Conservation (phyloP, 1,140 invertebrate genomes). For the Bombus terrestris region DNA sequence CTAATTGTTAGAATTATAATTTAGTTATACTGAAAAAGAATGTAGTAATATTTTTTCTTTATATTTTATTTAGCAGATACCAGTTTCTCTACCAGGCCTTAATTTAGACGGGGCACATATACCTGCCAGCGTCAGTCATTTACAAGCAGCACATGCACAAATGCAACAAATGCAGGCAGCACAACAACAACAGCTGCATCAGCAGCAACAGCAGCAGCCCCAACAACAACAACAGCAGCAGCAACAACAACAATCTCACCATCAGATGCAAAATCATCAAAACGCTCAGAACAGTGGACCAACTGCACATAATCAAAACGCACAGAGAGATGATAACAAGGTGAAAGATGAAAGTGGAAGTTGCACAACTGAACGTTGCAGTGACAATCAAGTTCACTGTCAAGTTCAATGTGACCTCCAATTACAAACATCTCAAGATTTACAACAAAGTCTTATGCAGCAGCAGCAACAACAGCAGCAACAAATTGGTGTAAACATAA, state of each 20-base stretch:
- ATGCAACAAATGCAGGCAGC: conserved; percentile 80
- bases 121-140: conserved; percentile 77
- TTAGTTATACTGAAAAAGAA: neutral
- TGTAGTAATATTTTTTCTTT: conserved; percentile 18
- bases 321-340: conserved; percentile 78
- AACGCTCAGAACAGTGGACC: conserved; percentile 75
- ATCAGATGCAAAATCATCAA: conserved; percentile 80
- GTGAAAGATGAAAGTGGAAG: conserved; percentile 79
- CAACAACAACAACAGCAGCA: conserved; percentile 72
- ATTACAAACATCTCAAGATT: conserved; percentile 79
- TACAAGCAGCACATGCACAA: conserved; percentile 81
- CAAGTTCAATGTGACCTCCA: conserved; percentile 80
- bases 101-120: conserved; percentile 80
- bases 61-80: conserved; percentile 74
- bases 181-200: conserved; percentile 77
- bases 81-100: conserved; percentile 80
- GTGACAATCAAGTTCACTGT: conserved; percentile 80
- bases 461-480: conserved; percentile 74
- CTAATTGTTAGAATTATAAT: neutral
- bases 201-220: conserved; percentile 66
- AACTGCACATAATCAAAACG: conserved; percentile 73
- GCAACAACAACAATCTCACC: conserved; percentile 69
- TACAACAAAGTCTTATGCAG: conserved; percentile 81
- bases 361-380: conserved; percentile 79
- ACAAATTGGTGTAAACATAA: conserved; percentile 77